A percentile compares a stretch with the other conserved stretches of the same genome.
Evolutionary conservation across 2,888 invertebrate genomes (phyloP).

Genomic region (Sesamia inferens): DNA sequence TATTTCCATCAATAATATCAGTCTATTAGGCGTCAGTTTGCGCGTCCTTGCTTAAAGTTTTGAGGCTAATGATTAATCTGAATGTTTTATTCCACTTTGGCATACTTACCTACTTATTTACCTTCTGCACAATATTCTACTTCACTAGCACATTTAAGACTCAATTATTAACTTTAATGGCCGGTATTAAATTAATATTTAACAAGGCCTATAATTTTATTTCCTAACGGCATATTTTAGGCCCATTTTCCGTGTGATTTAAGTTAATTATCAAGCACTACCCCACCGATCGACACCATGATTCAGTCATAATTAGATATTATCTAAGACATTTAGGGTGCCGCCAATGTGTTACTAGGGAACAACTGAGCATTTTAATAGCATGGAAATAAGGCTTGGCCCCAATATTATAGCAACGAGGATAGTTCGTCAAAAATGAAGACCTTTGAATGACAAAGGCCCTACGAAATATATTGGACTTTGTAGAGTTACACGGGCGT

Average conservation of each 20-base stretch:
- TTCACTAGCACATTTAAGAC: conserved; percentile 33
- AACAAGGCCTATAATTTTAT: conserved; percentile 46
- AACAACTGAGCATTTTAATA: conserved; percentile 45
- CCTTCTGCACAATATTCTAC: conserved; percentile 16
- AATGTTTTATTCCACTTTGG: conserved; percentile 10
- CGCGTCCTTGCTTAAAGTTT: conserved; percentile 19
- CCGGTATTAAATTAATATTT: conserved; percentile 38
- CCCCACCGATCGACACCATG: conserved; percentile 54
- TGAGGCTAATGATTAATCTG: conserved; percentile 3
- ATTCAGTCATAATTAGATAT: conserved; percentile 52
- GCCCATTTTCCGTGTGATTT: conserved; percentile 50
- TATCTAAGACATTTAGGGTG: conserved; percentile 59
- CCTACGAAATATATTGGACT: conserved; percentile 75
- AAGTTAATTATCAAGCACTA: conserved; percentile 56
- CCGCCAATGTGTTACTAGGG: conserved; percentile 58
- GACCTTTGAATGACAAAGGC: conserved; percentile 72
- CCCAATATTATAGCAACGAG: conserved; percentile 33
- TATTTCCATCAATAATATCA: conserved; percentile 56
- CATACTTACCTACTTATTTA: not conserved
- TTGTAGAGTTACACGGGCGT: conserved; percentile 79
- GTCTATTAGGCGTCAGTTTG: conserved; percentile 15
- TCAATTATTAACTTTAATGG: conserved; percentile 38
- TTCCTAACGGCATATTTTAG: conserved; percentile 41
- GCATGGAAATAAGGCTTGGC: conserved; percentile 33
- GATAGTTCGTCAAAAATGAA: conserved; percentile 63